Evolutionary conservation across 2,888 invertebrate genomes (phyloP), one percentile per base, ranked within the genome.

Genomic region (Choreutis nemorana): DNA sequence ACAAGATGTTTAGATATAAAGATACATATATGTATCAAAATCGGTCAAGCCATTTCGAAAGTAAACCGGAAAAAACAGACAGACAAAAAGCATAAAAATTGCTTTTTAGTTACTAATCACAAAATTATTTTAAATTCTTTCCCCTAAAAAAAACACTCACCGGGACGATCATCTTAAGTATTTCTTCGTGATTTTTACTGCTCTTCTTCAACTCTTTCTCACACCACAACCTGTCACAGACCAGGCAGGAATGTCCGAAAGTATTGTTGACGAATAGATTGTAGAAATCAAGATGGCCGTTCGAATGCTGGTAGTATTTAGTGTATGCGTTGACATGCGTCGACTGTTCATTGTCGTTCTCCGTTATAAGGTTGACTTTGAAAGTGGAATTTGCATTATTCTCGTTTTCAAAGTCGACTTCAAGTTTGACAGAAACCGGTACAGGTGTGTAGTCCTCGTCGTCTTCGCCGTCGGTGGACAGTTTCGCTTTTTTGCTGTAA

Each of bases 201-300:
- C n/a, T n/a, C n/a, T 14, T 32, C 29, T 32, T 32, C 23, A 25
- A 25, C 10, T 38, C 36, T 30, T 31, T 37, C 39, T 39, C 39
- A 32, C 31, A 45, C 41, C 42, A 44, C 30, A 42, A 32, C 40
- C 45, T 37, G 31, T 43, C 39, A 38, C 43, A 42, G 36, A 44
- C 32, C 30, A 28, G 34, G 39, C 43, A 45, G 38, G 42, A 35
- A 41, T 42, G 36, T 34, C 45, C 45, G 23, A 35, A 43, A 36
- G 33, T 26, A 44, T 44, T 42, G 26, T 30, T 37, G 25, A 27
- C 26, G 33, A 44, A 44, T 2, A 36, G 31, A 34, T 39, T 41
- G 37, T 42, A 27, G 39, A 44, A 45, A 37, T 45, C 34, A 36
- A 37, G 33, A 44, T 40, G 35, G 34, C n/a, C n/a, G n/a, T n/a